These are phyloP conservation scores for Acrocephalus scirpaceus DNA, from an alignment of 2,797 vertebrate genomes.

Conservation along the genomic window DNA sequence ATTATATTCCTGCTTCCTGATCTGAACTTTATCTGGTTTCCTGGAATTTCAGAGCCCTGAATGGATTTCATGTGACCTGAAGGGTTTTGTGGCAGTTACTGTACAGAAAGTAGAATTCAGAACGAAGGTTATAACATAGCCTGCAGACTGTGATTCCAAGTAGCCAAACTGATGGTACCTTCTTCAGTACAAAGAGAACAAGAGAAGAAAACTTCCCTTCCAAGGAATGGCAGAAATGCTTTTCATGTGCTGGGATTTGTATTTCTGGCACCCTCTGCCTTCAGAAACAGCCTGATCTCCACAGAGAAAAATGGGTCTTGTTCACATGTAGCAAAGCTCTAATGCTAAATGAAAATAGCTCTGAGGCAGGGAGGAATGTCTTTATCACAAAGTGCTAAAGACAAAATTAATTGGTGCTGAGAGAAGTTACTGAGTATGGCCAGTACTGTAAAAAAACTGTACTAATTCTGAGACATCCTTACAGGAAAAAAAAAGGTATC, in stretches of 20 bases:
- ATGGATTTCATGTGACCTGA: fast-evolving
- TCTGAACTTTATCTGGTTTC: neutral
- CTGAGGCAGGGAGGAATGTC: neutral
- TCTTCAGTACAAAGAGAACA: neutral
- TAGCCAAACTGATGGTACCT: neutral
- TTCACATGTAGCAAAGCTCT: neutral
- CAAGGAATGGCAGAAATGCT: neutral
- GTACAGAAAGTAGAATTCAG: neutral
- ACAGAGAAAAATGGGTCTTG: neutral
- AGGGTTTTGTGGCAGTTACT: neutral
- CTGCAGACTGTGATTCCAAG: neutral
- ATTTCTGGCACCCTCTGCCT: neutral
- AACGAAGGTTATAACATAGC: neutral
- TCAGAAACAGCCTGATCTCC: neutral
- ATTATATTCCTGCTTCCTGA: neutral
- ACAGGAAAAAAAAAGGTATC: neutral
- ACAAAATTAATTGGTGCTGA: neutral
- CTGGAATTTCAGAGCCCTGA: neutral
- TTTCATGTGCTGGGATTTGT: neutral
- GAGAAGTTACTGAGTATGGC: neutral
- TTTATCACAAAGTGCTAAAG: neutral
- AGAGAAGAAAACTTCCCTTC: neutral
- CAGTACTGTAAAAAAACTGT: neutral
- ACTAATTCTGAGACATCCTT: neutral
- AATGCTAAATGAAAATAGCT: neutral